These are phyloP conservation scores for Pholis gunnellus DNA, from an alignment of 2,113 vertebrate genomes.

Conservation along the genomic window DNA sequence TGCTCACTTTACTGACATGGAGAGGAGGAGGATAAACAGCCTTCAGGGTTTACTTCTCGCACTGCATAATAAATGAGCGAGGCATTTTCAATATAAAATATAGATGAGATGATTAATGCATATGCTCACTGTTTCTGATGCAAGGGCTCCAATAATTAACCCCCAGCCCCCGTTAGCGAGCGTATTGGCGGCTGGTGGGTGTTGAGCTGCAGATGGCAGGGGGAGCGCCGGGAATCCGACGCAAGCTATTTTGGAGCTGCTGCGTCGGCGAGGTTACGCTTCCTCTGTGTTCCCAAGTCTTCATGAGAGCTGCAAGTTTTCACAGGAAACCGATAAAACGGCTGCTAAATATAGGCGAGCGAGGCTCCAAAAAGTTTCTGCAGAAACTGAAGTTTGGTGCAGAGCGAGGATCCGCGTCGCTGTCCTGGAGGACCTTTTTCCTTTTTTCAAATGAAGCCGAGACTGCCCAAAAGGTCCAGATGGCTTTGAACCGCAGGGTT, in stretches of 20 bases:
- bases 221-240: constrained; percentile 53
- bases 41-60: constrained; percentile 8
- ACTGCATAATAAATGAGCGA: not conserved
- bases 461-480: constrained; percentile 26
- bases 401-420: not conserved
- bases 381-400: constrained; percentile 1
- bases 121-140: constrained; percentile 62
- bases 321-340: constrained; percentile 45
- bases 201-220: constrained; percentile 75
- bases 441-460: not conserved
- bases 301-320: constrained; percentile 45
- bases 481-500: constrained; percentile 19
- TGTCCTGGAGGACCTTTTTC: not conserved
- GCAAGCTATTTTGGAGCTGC: constrained; percentile 70
- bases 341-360: constrained; percentile 25
- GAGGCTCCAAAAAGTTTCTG: constrained; percentile 19
- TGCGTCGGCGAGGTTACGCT: constrained; percentile 59
- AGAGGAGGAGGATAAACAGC: not conserved
- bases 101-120: constrained; percentile 77
- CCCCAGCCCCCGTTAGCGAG: constrained; percentile 52
- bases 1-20: not conserved
- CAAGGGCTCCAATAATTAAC: constrained; percentile 75
- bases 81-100: constrained; percentile 63
- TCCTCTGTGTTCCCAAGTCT: constrained; percentile 45
- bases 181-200: constrained; percentile 60